Conservation (phyloP, 2,888 invertebrate species). For the Nemapogon koenigi region DNA sequence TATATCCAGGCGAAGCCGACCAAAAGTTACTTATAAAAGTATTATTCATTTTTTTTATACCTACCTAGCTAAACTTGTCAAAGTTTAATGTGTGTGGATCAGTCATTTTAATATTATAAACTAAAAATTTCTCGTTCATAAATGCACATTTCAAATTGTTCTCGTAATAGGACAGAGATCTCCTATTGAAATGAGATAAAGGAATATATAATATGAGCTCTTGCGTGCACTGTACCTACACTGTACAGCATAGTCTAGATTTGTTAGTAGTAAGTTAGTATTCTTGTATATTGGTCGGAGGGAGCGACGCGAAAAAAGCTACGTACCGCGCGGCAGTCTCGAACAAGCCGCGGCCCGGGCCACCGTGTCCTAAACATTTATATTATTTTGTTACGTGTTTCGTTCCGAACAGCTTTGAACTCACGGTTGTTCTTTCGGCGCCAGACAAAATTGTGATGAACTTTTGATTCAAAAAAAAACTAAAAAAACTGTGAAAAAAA, state of each 20-base stretch:
- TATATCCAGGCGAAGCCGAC: no score
- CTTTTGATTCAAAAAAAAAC: constrained; percentile 27
- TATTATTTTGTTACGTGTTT: constrained; percentile 56
- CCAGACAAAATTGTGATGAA: constrained; percentile 56
- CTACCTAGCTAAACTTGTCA: no score
- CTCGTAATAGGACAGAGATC: no score
- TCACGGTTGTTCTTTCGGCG: constrained; percentile 46
- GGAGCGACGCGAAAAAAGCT: constrained; percentile 47
- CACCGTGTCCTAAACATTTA: constrained; percentile 50
- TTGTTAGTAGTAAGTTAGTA: constrained; percentile 3
- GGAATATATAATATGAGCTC: no score
- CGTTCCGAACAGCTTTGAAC: constrained; percentile 62
- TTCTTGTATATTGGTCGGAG: constrained; percentile 23
- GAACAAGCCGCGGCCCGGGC: constrained; percentile 49
- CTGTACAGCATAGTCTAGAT: constrained; percentile 6
- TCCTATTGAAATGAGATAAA: no score
- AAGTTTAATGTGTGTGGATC: no score
- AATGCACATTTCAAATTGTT: no score
- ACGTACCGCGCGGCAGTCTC: constrained; percentile 37
- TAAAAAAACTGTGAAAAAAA: constrained; percentile 34
- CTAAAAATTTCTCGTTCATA: no score
- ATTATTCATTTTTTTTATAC: no score
- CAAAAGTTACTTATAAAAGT: no score
- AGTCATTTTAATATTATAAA: no score
- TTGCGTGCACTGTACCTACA: no score